phyloP scores from a whole-genome alignment of 2,888 invertebrate genomes.

The Eupithecia abbreviata region DNA sequence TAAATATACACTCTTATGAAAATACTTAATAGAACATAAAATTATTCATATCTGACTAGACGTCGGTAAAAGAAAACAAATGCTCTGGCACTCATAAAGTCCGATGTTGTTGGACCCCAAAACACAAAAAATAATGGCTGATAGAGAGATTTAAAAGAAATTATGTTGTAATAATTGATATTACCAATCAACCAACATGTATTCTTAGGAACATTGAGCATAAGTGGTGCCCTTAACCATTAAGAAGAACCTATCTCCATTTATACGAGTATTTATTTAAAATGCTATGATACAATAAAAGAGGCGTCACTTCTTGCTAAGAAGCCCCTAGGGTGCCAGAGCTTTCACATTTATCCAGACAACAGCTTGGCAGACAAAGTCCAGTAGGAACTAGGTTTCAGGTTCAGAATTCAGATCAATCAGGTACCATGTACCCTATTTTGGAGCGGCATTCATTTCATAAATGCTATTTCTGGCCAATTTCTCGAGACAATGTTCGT shows the following conservation, averaged over 20 bases:
- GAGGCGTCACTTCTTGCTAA: not conserved
- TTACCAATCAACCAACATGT: not conserved
- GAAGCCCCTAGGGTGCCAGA: not conserved
- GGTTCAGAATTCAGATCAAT: slow-evolving; percentile 37
- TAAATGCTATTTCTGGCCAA: slow-evolving; percentile 77
- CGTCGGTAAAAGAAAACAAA: slow-evolving; percentile 39
- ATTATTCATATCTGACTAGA: slow-evolving; percentile 68
- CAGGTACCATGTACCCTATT: slow-evolving; percentile 53
- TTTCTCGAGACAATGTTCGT: slow-evolving; percentile 79
- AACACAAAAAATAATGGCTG: not conserved
- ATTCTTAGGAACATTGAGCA: not conserved
- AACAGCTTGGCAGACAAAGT: slow-evolving; percentile 40
- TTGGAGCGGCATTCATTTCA: slow-evolving; percentile 76
- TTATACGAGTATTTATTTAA: not conserved
- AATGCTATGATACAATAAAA: not conserved
- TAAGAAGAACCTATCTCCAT: not conserved
- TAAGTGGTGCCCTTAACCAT: not conserved
- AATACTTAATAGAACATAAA: slow-evolving; percentile 51
- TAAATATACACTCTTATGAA: slow-evolving; percentile 31
- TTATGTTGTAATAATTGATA: not conserved
- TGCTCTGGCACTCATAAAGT: slow-evolving; percentile 2
- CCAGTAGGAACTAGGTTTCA: slow-evolving; percentile 43
- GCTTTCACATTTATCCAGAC: slow-evolving; percentile 50
- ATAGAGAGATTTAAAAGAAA: not conserved
- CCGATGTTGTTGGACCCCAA: not conserved